Evolutionary conservation across 2,113 vertebrate species (phyloP).

Genomic region (Sphaerodactylus townsendi): DNA sequence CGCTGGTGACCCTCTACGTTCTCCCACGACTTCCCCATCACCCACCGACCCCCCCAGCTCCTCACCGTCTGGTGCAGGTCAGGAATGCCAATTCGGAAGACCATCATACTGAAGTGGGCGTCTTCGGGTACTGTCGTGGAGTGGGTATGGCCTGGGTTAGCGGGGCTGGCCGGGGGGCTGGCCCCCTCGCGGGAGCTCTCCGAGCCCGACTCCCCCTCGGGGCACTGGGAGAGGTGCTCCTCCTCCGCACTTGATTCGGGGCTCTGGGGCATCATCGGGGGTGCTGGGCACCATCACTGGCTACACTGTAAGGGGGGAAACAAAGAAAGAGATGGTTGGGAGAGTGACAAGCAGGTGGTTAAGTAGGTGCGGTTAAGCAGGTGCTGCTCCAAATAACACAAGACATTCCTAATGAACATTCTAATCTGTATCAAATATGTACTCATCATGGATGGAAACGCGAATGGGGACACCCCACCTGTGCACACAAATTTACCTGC

Average conservation of each 20-base stretch:
- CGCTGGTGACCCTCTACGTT: neutral
- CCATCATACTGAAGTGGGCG: constrained; percentile 90
- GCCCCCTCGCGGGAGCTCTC: constrained; percentile 82
- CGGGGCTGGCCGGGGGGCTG: constrained; percentile 52
- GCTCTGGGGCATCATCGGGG: constrained; percentile 92
- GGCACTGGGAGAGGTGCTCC: constrained; percentile 88
- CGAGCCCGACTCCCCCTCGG: constrained; percentile 86
- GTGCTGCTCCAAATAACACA: no score
- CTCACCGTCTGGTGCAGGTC: constrained; percentile 94
- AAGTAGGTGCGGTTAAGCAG: no score
- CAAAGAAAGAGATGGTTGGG: constrained; percentile 55
- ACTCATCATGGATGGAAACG: no score
- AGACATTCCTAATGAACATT: no score
- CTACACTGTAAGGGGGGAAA: constrained; percentile 53
- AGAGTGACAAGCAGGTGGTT: no score
- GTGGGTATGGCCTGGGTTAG: constrained; percentile 79
- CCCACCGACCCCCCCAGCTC: neutral
- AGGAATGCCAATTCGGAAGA: constrained; percentile 92
- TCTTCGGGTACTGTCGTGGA: constrained; percentile 81
- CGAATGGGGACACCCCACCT: no score
- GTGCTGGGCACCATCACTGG: constrained; percentile 77
- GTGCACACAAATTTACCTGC: no score
- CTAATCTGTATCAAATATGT: no score
- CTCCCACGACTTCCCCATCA: neutral
- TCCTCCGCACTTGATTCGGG: constrained; percentile 91